A percentile compares a stretch with the other conserved stretches of the same genome.
These are phyloP conservation scores for Stramonita haemastoma DNA, from an alignment of 2,888 invertebrate species.

Conservation along the genomic window DNA sequence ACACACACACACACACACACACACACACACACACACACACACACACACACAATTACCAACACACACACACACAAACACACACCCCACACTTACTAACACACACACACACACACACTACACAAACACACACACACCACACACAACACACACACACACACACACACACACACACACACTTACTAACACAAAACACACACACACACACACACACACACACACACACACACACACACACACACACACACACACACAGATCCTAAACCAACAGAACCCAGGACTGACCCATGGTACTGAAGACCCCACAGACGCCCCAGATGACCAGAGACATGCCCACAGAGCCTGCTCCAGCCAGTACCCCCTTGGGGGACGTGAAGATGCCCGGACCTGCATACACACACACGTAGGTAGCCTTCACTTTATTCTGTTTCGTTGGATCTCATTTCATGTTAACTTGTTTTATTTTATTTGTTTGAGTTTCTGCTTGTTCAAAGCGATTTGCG, in stretches of 20 bases:
- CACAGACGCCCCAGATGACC: constrained; percentile 95
- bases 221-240: not conserved
- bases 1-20: not conserved
- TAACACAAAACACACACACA: not conserved
- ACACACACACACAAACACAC: not conserved
- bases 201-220: not conserved
- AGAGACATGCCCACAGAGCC: constrained; percentile 97
- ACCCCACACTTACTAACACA: not conserved
- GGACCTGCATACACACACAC: constrained; percentile 83
- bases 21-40: not conserved
- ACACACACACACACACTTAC: not conserved
- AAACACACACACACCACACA: not conserved
- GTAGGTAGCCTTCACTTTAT: not conserved
- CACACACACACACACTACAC: not conserved
- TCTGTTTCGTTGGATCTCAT: not conserved
- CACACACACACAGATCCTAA: not conserved
- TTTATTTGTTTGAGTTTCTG: not conserved
- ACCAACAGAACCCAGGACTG: constrained; percentile 65
- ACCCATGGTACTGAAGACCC: constrained; percentile 93
- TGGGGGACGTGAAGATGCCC: constrained; percentile 98
- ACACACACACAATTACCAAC: too few species aligned
- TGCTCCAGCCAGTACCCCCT: constrained; percentile 89
- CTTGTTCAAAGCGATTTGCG: not conserved
- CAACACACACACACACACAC: not conserved
- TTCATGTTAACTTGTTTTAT: not conserved